Conservation (phyloP, 2,113 vertebrate genomes). For the Turnix velox region DNA sequence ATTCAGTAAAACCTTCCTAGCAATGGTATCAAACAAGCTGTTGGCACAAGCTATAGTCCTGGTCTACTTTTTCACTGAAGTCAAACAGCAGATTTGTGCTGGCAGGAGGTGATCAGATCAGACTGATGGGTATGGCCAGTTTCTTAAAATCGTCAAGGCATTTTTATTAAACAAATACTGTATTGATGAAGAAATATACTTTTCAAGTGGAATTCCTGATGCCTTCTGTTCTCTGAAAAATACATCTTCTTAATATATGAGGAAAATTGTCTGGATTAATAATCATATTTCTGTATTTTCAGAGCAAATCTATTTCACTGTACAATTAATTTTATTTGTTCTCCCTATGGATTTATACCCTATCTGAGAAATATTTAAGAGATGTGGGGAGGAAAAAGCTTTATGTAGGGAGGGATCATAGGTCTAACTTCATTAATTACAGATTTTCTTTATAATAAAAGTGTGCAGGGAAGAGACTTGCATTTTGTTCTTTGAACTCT, state of each 20-base stretch:
- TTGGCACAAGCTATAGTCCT: fast-evolving
- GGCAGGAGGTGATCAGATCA: not conserved
- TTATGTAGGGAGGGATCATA: too few relatives aligned
- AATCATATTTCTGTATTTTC: too few relatives aligned
- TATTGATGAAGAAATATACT: not conserved
- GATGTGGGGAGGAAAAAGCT: too few relatives aligned
- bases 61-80: not conserved
- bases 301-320: too few relatives aligned
- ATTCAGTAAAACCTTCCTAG: not conserved
- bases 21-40: fast-evolving
- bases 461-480: too few relatives aligned
- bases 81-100: not conserved
- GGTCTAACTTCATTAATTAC: too few relatives aligned
- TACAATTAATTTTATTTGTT: too few relatives aligned
- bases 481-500: too few relatives aligned
- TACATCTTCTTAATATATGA: not conserved
- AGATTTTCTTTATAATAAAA: too few relatives aligned
- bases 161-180: not conserved
- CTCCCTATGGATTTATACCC: too few relatives aligned
- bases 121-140: not conserved
- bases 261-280: not conserved
- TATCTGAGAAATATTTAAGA: too few relatives aligned
- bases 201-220: not conserved
- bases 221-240: not conserved
- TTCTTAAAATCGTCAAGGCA: not conserved